phyloP scores from a whole-genome alignment of 2,797 vertebrate species.

The Sarcophilus harrisii region DNA sequence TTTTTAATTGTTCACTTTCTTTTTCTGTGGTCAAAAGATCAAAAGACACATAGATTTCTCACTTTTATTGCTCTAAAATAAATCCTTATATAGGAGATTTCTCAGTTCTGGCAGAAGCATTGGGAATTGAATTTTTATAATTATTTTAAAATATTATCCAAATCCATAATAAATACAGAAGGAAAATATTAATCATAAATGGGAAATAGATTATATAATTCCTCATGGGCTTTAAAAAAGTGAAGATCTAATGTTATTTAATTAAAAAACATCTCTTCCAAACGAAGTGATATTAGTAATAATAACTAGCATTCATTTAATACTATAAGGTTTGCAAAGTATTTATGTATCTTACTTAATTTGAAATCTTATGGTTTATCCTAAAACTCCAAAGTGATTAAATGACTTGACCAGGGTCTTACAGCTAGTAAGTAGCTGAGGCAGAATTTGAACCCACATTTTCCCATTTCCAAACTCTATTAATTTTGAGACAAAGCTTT shows the following conservation, averaged over 20 bases:
- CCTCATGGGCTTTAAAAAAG: background rate
- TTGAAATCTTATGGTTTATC: background rate
- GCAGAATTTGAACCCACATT: background rate
- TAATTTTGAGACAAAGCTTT: background rate
- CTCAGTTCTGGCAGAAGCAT: background rate
- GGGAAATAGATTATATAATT: background rate
- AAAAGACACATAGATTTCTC: slow-evolving; percentile 36
- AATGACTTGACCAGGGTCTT: too few relatives aligned
- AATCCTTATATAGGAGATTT: background rate
- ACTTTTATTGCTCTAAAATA: slow-evolving; percentile 15
- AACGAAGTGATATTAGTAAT: background rate
- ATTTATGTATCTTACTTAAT: background rate
- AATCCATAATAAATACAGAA: background rate
- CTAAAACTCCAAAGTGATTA: background rate
- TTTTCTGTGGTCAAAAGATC: background rate
- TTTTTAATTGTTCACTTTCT: slow-evolving; percentile 34
- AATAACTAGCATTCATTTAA: background rate
- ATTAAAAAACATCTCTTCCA: background rate
- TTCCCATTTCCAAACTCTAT: background rate
- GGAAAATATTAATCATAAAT: background rate
- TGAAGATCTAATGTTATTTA: background rate
- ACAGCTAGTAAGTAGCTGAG: background rate
- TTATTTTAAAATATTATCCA: background rate
- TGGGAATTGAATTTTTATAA: background rate
- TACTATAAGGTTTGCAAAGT: background rate